Evolutionary conservation across 2,888 invertebrate species (phyloP), one percentile per base, ranked within the genome.

Genomic region (Philereme vetulata): DNA sequence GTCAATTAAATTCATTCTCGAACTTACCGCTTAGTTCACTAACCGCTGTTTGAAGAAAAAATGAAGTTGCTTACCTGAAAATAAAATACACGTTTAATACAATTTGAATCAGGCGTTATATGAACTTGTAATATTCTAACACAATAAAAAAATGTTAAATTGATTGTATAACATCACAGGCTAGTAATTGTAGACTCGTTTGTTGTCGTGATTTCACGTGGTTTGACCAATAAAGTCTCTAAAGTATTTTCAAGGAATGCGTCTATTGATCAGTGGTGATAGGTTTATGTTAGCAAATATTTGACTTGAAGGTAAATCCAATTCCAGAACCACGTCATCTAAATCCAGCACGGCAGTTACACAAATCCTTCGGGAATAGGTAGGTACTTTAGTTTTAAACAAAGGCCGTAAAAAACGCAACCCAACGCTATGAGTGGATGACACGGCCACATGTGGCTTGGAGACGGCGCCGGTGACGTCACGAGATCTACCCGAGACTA

Each of bases 381-480:
- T 21, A 21, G 21, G 21, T 21, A 21, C 21, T 51, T 60, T 11
- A 2, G 47, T 49, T 51, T 40, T 44, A 45, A 56, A 43, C 38
- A 47, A 48, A 48, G 48, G 5, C 46, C 46, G 45, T 56, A 53
- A 57, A 61, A 57, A 62, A 56, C 56, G 49, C 43, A 48, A 51
- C 49, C 50, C 36, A 58, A 47, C 1, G 46, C 51, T 60, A 42
- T 2, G 53, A 56, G 56, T 60, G 51, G 60, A 52, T 56, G 61
- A 57, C 51, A 60, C 43, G 33, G 44, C 51, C 56, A 62, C 62
- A 86, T 84, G 81, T 86, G 85, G 68, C 80, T 68, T 43, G 68
- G 56, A 59, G 64, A 49, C 62, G 81, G 85, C 84, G 85, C 87
- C 88, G 74, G 67, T 88, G 85, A 88, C 86, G 88, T 86, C 84